Conservation (phyloP, 2,888 invertebrate species). For the Dryobota labecula region DNA sequence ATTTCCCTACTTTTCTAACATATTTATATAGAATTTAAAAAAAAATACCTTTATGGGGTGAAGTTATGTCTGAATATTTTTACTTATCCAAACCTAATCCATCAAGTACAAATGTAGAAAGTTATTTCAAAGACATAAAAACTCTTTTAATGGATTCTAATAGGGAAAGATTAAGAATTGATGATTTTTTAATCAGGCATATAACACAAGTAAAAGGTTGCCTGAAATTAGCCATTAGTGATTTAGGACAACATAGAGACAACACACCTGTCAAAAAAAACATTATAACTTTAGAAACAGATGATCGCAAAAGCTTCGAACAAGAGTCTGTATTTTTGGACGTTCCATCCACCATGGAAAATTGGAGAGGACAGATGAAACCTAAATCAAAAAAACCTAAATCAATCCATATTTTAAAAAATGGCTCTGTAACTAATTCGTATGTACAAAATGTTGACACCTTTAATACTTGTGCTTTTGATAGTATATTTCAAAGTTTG, state of each 20-base stretch:
- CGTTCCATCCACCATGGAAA: slow-evolving; percentile 19
- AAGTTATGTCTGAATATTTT: slow-evolving; percentile 21
- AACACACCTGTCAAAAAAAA: slow-evolving; percentile 10
- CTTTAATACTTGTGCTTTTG: slow-evolving; percentile 23
- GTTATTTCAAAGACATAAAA: slow-evolving; percentile 30
- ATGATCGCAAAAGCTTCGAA: slow-evolving; percentile 21
- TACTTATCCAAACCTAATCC: slow-evolving; percentile 21
- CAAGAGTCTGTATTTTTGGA: slow-evolving; percentile 25
- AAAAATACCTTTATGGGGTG: slow-evolving; percentile 19
- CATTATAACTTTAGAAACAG: slow-evolving; percentile 19
- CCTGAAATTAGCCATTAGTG: slow-evolving; percentile 17
- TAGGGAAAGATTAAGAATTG: slow-evolving; percentile 19
- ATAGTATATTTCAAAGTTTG: slow-evolving; percentile 18
- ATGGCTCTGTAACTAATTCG: slow-evolving; percentile 16
- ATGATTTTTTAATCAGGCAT: slow-evolving; percentile 7
- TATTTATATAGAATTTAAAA: slow-evolving; percentile 10
- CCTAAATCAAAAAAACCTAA: slow-evolving; percentile 18
- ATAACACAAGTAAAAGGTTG: slow-evolving; percentile 13
- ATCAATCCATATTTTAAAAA: slow-evolving; percentile 19
- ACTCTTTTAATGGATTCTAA: slow-evolving; percentile 22
- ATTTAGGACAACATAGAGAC: slow-evolving; percentile 11
- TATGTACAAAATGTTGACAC: slow-evolving; percentile 25
- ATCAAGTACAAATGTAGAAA: slow-evolving; percentile 25
- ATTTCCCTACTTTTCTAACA: slow-evolving; percentile 20
- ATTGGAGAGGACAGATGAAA: slow-evolving; percentile 25